Percentiles rank a stretch among this genome's conserved stretches.
phyloP scores from a whole-genome alignment of 2,797 vertebrate species.

The Lutjanus argentimaculatus region DNA sequence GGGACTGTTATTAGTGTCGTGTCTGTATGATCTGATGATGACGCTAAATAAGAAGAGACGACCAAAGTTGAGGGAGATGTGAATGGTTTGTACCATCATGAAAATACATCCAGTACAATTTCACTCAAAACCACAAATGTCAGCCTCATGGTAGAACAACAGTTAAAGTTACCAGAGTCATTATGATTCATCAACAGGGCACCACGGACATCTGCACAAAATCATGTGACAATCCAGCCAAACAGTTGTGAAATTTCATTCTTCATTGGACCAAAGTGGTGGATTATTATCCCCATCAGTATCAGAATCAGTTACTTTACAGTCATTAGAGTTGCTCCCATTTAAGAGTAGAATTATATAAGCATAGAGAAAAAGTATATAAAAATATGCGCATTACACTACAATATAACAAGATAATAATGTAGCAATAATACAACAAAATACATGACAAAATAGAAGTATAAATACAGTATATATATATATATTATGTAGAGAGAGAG shows the following conservation, averaged over 20 bases:
- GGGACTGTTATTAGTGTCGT: background rate
- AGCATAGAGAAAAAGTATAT: no score
- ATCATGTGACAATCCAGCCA: background rate
- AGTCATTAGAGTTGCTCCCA: no score
- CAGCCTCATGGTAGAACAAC: background rate
- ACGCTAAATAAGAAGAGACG: background rate
- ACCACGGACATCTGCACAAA: background rate
- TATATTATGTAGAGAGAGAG: no score
- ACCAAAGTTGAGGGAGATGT: no score
- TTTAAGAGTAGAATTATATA: no score
- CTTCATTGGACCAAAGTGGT: background rate
- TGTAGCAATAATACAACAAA: no score
- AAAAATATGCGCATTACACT: no score
- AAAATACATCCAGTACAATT: background rate
- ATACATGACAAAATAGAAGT: no score
- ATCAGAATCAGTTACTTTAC: no score
- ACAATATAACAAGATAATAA: no score
- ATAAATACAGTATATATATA: no score
- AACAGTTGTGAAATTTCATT: no score
- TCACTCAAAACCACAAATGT: background rate
- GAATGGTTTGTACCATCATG: background rate
- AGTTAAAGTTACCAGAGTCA: background rate
- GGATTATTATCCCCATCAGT: background rate
- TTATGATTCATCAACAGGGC: background rate
- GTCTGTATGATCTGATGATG: background rate